Evolutionary conservation across 92 coral and sea anemone species (phyloP).

Genomic region (Chrysogorgia sp.): DNA sequence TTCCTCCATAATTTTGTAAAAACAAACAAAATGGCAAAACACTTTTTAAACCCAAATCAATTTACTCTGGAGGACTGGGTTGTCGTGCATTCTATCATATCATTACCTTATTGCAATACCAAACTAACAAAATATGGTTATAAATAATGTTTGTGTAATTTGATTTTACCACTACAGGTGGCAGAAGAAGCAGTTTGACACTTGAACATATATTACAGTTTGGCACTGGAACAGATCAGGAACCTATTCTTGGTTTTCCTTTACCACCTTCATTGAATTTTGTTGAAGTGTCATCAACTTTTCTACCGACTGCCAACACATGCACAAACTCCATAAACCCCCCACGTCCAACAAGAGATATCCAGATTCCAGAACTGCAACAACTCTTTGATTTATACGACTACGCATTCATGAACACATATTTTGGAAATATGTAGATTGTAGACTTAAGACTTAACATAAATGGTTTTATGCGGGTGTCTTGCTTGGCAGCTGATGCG

Average conservation of each 20-base stretch:
- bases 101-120: conserved; percentile 16
- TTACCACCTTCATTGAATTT: no score
- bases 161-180: no score
- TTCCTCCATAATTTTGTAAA: no score
- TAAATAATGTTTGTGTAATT: background rate
- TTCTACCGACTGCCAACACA: conserved; percentile 45
- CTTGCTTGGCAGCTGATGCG: background rate
- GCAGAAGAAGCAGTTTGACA: no score
- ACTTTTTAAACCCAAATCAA: no score
- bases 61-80: conserved; percentile 35
- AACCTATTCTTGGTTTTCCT: no score
- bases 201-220: no score
- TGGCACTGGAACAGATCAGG: no score
- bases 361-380: conserved; percentile 21
- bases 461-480: conserved; percentile 17
- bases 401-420: no score
- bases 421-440: no score
- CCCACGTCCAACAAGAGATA: conserved; percentile 28
- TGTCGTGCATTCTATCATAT: conserved; percentile 19
- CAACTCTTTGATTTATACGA: conserved; percentile 33
- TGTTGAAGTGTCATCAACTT: conserved; percentile 31
- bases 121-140: conserved; percentile 17
- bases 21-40: no score
- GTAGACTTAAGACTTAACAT: conserved; percentile 18
- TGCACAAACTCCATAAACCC: conserved; percentile 31